Evolutionary conservation across 2,888 invertebrate species (phyloP).

Genomic region (Ellobium chinense): DNA sequence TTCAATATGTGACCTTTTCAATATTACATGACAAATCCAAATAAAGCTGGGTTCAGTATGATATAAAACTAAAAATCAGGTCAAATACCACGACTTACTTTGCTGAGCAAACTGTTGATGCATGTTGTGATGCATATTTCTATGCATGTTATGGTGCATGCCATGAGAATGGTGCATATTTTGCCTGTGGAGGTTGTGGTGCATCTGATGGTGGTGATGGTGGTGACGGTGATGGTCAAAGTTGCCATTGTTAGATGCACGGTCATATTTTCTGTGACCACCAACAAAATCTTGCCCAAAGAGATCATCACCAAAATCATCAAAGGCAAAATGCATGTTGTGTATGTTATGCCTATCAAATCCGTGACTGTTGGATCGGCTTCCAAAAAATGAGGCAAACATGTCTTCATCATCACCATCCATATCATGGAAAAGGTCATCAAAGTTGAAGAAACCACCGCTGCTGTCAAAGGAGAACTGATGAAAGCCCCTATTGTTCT

Average conservation of each 20-base stretch:
- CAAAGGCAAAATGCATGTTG: conserved; percentile 43
- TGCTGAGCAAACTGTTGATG: conserved; percentile 25
- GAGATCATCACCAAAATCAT: conserved; percentile 33
- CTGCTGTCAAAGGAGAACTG: conserved; percentile 51
- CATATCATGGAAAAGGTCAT: conserved; percentile 75
- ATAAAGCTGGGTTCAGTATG: too few relatives aligned
- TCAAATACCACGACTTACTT: too few relatives aligned
- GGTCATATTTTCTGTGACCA: conserved; percentile 1
- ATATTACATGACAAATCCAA: too few relatives aligned
- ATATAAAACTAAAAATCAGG: too few relatives aligned
- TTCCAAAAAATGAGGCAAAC: conserved; percentile 16
- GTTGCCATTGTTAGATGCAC: not conserved
- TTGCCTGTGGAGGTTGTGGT: not conserved
- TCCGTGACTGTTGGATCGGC: not conserved
- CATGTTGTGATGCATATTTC: conserved; percentile 2
- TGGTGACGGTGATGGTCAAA: not conserved
- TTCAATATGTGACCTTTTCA: too few relatives aligned
- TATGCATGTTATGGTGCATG: too few relatives aligned
- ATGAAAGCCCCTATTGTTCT: conserved; percentile 51
- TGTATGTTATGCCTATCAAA: not conserved
- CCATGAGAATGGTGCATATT: conserved; percentile 19
- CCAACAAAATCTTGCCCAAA: conserved; percentile 23
- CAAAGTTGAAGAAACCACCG: conserved; percentile 74
- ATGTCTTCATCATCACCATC: conserved; percentile 58
- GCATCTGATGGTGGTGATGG: not conserved